phyloP scores from a whole-genome alignment of 2,888 invertebrate genomes.

The Trachelus stipa region DNA sequence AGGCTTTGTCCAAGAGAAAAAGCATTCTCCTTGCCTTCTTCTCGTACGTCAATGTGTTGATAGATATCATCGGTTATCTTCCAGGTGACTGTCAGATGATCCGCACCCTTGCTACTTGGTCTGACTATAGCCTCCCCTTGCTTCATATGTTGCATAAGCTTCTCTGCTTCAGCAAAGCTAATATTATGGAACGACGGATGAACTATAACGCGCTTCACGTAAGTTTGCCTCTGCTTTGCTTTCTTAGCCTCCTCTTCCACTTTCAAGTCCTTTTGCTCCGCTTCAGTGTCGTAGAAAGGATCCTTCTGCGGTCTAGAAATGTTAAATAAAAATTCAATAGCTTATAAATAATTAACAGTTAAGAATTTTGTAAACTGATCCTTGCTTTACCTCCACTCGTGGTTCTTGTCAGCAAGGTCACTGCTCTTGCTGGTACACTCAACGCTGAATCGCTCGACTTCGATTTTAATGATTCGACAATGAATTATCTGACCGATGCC shows the following conservation, averaged over 20 bases:
- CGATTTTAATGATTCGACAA: slow-evolving; percentile 93
- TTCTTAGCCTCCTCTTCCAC: slow-evolving; percentile 86
- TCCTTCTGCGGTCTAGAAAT: slow-evolving; percentile 82
- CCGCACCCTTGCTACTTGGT: slow-evolving; percentile 96
- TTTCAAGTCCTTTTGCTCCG: slow-evolving; percentile 83
- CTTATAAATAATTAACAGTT: neutral
- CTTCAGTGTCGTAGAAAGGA: slow-evolving; percentile 89
- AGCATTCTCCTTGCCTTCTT: slow-evolving; percentile 96
- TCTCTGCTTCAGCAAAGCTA: slow-evolving; percentile 91
- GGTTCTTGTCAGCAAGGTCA: slow-evolving; percentile 90
- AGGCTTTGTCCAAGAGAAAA: slow-evolving; percentile 91
- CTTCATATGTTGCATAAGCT: slow-evolving; percentile 90
- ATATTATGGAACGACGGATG: slow-evolving; percentile 98
- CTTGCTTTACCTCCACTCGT: slow-evolving; percentile 80
- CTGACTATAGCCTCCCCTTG: slow-evolving; percentile 97
- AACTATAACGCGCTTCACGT: slow-evolving; percentile 95
- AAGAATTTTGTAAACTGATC: slow-evolving; percentile 11
- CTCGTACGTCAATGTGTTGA: slow-evolving; percentile 96
- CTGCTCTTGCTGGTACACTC: slow-evolving; percentile 95
- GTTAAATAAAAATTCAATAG: slow-evolving; percentile 8
- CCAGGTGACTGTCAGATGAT: slow-evolving; percentile 98
- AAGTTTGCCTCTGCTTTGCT: slow-evolving; percentile 84
- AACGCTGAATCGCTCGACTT: slow-evolving; percentile 92
- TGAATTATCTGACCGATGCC: slow-evolving; percentile 85
- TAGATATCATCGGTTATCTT: slow-evolving; percentile 95